Evolutionary conservation across 2,113 vertebrate genomes (phyloP).

Genomic region (Neotoma lepida): DNA sequence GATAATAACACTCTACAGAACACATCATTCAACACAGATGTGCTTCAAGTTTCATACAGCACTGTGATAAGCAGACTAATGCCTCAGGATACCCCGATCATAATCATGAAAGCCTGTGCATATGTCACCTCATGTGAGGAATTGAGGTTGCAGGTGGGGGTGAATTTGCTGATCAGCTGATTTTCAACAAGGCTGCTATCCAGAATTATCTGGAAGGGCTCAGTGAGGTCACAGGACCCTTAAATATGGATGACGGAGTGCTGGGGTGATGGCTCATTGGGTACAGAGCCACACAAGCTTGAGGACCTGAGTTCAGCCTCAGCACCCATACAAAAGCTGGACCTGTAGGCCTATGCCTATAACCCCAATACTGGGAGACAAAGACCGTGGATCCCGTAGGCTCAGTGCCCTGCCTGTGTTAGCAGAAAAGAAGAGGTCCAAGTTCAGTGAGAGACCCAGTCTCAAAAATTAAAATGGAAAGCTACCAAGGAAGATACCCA

Average conservation of each 20-base stretch:
- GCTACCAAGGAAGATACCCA: neutral
- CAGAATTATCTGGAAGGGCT: neutral
- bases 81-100: neutral
- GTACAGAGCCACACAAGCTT: neutral
- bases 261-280: neutral
- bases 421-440: neutral
- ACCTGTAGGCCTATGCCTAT: too few species aligned
- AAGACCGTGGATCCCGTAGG: too few species aligned
- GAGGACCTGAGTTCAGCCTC: neutral
- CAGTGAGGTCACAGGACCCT: neutral
- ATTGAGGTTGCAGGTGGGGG: neutral
- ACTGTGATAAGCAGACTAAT: neutral
- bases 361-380: neutral
- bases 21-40: neutral
- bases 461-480: neutral
- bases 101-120: neutral
- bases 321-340: neutral
- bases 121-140: neutral
- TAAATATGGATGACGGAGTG: neutral
- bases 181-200: neutral
- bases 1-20: neutral
- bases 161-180: neutral
- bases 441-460: neutral
- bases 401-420: neutral
- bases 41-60: neutral